Conservation (phyloP, 2,113 vertebrate species). For the Ardeotis arabs region DNA sequence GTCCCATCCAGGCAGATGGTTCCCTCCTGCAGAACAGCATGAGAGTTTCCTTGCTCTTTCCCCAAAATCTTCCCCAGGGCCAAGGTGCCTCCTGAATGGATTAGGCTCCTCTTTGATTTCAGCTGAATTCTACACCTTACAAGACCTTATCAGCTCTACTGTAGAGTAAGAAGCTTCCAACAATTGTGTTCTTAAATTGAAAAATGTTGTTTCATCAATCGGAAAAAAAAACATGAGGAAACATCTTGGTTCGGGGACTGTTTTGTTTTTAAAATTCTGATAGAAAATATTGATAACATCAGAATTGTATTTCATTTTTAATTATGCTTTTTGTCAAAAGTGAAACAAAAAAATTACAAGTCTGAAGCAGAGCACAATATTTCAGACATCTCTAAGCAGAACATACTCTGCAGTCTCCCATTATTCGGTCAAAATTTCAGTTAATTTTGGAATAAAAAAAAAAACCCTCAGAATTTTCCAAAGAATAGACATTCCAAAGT, state of each 20-base stretch:
- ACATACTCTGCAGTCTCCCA: neutral
- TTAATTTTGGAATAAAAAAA: neutral
- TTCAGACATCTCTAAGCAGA: neutral
- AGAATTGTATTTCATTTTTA: neutral
- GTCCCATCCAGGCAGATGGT: neutral
- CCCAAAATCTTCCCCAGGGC: rapidly evolving
- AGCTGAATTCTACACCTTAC: neutral
- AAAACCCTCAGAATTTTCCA: neutral
- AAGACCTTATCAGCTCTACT: neutral
- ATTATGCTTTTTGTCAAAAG: neutral
- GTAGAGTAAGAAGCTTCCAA: neutral
- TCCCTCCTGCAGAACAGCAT: neutral
- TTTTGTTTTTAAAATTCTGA: neutral
- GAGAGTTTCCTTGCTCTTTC: neutral
- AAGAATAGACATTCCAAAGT: neutral
- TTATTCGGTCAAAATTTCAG: neutral
- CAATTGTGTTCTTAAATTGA: neutral
- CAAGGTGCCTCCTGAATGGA: neutral
- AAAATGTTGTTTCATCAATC: neutral
- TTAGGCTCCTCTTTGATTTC: neutral
- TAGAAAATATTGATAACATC: neutral
- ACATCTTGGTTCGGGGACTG: neutral
- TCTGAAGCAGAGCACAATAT: neutral
- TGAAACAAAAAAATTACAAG: neutral
- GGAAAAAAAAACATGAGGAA: neutral